These are phyloP conservation scores for Mus minutoides DNA, from an alignment of 2,797 vertebrate species.

Conservation along the genomic window DNA sequence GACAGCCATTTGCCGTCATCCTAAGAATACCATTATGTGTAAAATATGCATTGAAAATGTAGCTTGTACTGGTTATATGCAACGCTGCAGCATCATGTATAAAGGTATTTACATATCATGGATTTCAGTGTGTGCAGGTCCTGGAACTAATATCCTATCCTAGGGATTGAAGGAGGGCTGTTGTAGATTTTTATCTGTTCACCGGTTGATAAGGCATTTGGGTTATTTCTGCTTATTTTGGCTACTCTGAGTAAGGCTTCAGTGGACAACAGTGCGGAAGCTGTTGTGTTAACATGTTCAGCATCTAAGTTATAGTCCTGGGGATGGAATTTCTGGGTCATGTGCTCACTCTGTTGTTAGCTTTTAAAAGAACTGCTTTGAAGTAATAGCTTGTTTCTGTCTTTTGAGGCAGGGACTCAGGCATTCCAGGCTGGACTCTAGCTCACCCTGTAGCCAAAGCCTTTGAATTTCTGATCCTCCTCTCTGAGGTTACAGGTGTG, in stretches of 20 bases:
- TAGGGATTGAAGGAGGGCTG: not conserved
- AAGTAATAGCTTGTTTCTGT: not conserved
- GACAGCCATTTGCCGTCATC: conserved; percentile 17
- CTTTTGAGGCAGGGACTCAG: not conserved
- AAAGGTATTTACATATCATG: not conserved
- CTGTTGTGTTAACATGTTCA: not conserved
- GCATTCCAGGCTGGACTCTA: not conserved
- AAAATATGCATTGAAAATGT: not conserved
- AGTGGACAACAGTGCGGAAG: not conserved
- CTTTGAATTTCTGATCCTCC: not conserved
- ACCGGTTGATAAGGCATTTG: not conserved
- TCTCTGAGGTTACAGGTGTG: not conserved
- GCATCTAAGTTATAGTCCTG: too few species aligned
- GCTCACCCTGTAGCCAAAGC: not conserved
- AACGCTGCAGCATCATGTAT: not conserved
- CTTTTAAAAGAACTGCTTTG: not conserved
- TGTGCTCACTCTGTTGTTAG: not conserved
- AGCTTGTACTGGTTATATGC: not conserved
- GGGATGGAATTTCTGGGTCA: not conserved
- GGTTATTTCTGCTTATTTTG: not conserved
- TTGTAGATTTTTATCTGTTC: not conserved
- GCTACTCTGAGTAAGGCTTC: not conserved
- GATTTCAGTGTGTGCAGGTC: not conserved
- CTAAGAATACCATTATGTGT: not conserved
- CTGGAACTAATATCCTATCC: not conserved